phyloP scores from a whole-genome alignment of 2,113 vertebrate species.

The Erythrocercus mccallii region DNA sequence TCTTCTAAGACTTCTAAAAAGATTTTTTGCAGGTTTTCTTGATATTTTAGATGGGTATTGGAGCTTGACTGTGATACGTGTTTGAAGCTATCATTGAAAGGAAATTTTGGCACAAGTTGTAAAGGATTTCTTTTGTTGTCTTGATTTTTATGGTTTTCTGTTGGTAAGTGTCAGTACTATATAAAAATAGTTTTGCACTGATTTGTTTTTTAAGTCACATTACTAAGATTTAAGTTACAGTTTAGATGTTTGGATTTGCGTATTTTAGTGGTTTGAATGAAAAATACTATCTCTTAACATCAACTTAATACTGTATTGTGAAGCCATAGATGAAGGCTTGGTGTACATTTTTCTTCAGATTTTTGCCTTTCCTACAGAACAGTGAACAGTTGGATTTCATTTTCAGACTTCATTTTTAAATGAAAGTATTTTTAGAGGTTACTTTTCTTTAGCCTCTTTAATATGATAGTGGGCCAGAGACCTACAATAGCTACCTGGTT shows the following conservation, averaged over 20 bases:
- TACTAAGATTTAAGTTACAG: not conserved
- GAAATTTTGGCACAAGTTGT: not conserved
- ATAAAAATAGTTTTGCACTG: not conserved
- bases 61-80: not conserved
- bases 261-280: not conserved
- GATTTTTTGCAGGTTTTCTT: not conserved
- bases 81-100: not conserved
- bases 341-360: not conserved
- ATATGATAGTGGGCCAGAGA: not conserved
- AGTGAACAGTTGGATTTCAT: not conserved
- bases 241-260: not conserved
- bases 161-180: not conserved
- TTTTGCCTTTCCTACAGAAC: not conserved
- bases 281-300: not conserved
- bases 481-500: not conserved
- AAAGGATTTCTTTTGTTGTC: not conserved
- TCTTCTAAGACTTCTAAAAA: not conserved
- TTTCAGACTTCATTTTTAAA: not conserved
- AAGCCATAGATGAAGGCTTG: not conserved
- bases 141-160: not conserved
- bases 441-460: not conserved
- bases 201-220: not conserved
- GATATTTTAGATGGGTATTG: not conserved
- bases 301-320: not conserved
- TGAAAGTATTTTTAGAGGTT: not conserved